Percentiles rank a stretch among this genome's conserved stretches.
Conservation (phyloP, 2,113 vertebrate genomes). For the Seriola aureovittata region DNA sequence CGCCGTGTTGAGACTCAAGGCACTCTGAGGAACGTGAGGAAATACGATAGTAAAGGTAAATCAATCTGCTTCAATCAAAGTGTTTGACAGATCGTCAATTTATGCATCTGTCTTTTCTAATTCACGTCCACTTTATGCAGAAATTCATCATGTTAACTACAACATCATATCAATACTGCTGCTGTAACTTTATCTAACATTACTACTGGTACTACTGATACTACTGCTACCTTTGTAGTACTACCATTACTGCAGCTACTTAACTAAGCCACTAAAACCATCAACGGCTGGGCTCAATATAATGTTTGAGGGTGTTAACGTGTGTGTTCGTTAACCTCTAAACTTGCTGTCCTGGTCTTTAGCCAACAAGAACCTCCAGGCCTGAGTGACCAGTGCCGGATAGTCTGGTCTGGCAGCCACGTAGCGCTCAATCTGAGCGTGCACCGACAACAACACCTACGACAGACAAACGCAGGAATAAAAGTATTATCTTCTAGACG, state of each 20-base stretch:
- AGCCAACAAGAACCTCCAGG: constrained; percentile 91
- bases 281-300: background rate
- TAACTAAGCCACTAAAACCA: too few species aligned
- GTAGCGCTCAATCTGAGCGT: constrained; percentile 92
- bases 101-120: too few species aligned
- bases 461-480: background rate
- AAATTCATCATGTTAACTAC: too few species aligned
- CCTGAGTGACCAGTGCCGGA: constrained; percentile 88
- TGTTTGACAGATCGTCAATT: too few species aligned
- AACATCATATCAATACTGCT: too few species aligned
- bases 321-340: constrained; percentile 68
- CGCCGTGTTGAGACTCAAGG: constrained; percentile 63
- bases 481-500: background rate
- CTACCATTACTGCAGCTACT: too few species aligned
- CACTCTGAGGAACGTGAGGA: constrained; percentile 76
- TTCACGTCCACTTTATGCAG: too few species aligned
- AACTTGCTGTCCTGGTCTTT: constrained; percentile 86
- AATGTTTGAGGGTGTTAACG: background rate
- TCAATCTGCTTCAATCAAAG: background rate
- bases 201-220: too few species aligned
- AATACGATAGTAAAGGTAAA: background rate
- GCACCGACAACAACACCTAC: constrained; percentile 91
- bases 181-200: too few species aligned
- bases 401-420: constrained; percentile 88
- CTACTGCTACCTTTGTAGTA: too few species aligned